A percentile compares a stretch with the other conserved stretches of the same genome.
Conservation (phyloP, 2,888 invertebrate genomes). For the Hypsopygia costalis region DNA sequence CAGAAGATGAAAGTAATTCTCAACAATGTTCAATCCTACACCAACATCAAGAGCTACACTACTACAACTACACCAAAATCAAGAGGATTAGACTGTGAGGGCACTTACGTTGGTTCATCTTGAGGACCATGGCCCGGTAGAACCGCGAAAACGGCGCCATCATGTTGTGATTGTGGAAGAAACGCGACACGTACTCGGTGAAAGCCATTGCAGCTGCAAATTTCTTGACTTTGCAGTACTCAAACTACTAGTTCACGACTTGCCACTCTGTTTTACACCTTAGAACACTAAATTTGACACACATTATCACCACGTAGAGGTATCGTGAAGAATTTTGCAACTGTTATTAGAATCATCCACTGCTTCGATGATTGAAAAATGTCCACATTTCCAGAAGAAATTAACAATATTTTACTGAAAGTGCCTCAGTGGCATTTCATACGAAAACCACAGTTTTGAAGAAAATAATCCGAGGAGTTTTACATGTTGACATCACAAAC, state of each 20-base stretch:
- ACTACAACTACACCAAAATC: too few relatives aligned
- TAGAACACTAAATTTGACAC: constrained; percentile 72
- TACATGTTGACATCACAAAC: constrained; percentile 61
- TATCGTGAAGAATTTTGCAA: constrained; percentile 1
- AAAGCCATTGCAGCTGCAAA: constrained; percentile 40
- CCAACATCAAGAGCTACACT: too few relatives aligned
- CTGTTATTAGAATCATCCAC: background rate
- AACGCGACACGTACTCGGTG: constrained; percentile 40
- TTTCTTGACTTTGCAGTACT: constrained; percentile 15
- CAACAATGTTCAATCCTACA: too few relatives aligned
- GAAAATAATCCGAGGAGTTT: constrained; percentile 23
- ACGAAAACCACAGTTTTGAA: constrained; percentile 1
- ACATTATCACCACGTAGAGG: constrained; percentile 66
- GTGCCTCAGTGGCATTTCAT: constrained; percentile 7
- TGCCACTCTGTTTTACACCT: constrained; percentile 42
- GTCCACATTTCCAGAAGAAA: background rate
- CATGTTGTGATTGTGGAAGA: constrained; percentile 50
- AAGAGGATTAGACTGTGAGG: background rate
- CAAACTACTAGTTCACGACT: constrained; percentile 27
- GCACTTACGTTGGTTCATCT: constrained; percentile 71
- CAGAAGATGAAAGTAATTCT: too few relatives aligned
- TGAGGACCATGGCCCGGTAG: constrained; percentile 72
- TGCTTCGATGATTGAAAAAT: background rate
- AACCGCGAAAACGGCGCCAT: constrained; percentile 68
- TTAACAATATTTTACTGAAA: background rate